phyloP scores from a whole-genome alignment of 2,113 vertebrate species.

The Petaurus breviceps region DNA sequence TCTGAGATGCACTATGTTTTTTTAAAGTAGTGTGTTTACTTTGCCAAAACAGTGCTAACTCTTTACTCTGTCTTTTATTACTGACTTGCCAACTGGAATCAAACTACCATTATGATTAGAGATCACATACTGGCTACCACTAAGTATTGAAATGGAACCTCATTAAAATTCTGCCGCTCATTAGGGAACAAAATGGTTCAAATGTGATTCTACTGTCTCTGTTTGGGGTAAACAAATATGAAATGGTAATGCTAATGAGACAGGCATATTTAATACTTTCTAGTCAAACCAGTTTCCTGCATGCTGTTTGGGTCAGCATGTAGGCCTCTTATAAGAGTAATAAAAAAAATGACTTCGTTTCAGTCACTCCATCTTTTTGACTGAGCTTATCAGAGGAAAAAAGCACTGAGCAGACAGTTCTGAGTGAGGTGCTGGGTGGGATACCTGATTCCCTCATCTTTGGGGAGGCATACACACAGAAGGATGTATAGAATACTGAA shows the following conservation, averaged over 20 bases:
- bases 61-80: conserved; percentile 3
- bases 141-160: background rate
- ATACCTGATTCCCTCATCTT: background rate
- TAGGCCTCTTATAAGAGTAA: background rate
- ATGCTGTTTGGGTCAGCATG: background rate
- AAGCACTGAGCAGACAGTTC: background rate
- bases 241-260: background rate
- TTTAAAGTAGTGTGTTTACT: conserved; percentile 2
- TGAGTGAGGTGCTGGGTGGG: background rate
- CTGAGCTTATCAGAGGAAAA: background rate
- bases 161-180: conserved; percentile 11
- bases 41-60: background rate
- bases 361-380: background rate
- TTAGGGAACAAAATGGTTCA: conserved; percentile 30
- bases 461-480: background rate
- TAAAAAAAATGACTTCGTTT: background rate
- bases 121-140: background rate
- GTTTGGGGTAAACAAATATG: conserved; percentile 29
- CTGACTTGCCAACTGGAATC: background rate
- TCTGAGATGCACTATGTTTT: background rate
- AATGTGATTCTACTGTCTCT: background rate
- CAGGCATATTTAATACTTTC: background rate
- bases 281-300: background rate
- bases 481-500: background rate
- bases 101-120: background rate